A percentile compares a stretch with the other conserved stretches of the same genome.
Evolutionary conservation across 2,797 vertebrate species (phyloP).

Genomic region (Columba guinea): DNA sequence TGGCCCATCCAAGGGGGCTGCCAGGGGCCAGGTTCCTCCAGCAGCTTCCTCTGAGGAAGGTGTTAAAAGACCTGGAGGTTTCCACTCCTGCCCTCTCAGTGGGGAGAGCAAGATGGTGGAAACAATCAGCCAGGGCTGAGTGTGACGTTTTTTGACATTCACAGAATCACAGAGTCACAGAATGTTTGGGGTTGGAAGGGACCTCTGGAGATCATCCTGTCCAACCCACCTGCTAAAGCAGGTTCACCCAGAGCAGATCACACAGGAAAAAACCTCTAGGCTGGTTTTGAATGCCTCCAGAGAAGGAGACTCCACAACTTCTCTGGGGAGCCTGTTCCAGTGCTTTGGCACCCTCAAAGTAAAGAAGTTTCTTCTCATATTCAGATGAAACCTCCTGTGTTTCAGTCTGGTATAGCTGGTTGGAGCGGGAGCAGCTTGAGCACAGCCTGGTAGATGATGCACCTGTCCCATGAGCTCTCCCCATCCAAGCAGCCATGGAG

Average conservation of each 20-base stretch:
- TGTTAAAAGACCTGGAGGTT: background rate
- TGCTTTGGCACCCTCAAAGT: no score
- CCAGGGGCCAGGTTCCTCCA: background rate
- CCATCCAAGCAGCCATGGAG: accelerated
- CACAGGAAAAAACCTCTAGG: no score
- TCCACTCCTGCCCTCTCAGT: background rate
- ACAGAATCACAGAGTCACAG: background rate
- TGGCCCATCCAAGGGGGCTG: background rate
- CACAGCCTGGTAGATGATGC: background rate
- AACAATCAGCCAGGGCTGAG: background rate
- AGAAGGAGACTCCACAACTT: no score
- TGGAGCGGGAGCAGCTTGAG: background rate
- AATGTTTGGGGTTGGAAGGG: no score
- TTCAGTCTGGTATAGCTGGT: background rate
- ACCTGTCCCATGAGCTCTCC: background rate
- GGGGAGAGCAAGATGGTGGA: background rate
- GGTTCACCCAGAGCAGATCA: no score
- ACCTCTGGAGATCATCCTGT: no score
- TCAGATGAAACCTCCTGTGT: no score
- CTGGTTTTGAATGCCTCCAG: no score
- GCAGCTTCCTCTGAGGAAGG: background rate
- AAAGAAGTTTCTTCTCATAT: no score
- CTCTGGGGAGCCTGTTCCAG: no score
- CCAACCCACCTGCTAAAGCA: no score
- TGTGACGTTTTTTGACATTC: background rate